Evolutionary conservation across 2,113 vertebrate species (phyloP), one percentile per base, ranked within the genome.

Genomic region (Lota lota): DNA sequence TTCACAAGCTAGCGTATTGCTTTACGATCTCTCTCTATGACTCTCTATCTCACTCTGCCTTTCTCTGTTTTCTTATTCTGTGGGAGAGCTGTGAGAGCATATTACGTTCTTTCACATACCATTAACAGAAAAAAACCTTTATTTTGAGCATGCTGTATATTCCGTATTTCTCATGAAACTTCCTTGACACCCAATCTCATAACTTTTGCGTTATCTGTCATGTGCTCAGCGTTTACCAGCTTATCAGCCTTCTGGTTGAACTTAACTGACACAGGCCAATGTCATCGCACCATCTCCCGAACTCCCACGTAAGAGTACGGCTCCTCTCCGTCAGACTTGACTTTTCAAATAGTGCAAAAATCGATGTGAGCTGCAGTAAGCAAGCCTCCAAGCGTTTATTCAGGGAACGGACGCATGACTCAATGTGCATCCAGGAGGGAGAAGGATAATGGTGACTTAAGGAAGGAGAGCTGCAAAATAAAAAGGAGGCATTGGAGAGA

Each of bases 211-310:
- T 65, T 60, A 67, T 10, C 47, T 17, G 18, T 61, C 22, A 4
- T 12, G 5, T 28, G 5, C 17, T 19, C 4, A 50, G 59, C 17
- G 33, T 63, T 36, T 20, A 2, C 68, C 56, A 8, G 36, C 68
- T 51, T 64, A 63, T 72, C 72, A 53, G 57, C 20, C 7, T 5
- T 21, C 11, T 28, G 24, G 65, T 47, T n/a, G 57, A 0, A 50
- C 74, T 76, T 57, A 72, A 64, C 62, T 64, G 57, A 70, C 20
- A 50, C 50, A 61, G 57, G 53, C 56, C 71, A 58, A 22, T 19
- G 58, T 71, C 63, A 36, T 33, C 33, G 61, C 0, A 0, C 5
- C 0, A 0, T 67, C 4, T 63, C 19, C 60, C 56, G 21, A 7
- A 60, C 58, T 33, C 28, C 28, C 28, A 33, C 28, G 28, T 33